These are phyloP conservation scores for Drosophila gunungcola DNA, from an alignment of 1,140 invertebrate genomes.

Conservation along the genomic window DNA sequence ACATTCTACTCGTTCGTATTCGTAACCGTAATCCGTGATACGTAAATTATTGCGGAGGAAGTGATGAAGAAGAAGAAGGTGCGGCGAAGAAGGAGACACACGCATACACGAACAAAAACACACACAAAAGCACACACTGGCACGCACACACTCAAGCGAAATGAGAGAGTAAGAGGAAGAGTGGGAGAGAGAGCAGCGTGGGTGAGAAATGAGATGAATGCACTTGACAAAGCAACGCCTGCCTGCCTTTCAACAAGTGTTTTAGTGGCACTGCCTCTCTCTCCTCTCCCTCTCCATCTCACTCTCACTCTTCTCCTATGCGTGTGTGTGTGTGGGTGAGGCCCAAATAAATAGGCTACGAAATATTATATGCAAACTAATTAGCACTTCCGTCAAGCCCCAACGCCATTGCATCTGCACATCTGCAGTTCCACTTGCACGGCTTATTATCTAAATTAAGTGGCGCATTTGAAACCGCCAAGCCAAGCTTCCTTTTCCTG, in stretches of 20 bases:
- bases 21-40: conserved; percentile 39
- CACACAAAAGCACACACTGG: conserved; percentile 16
- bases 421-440: conserved; percentile 40
- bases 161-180: conserved; percentile 4
- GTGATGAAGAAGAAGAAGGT: conserved; percentile 57
- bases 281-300: not conserved
- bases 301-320: not conserved
- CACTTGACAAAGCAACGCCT: conserved; percentile 58
- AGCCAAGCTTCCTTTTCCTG: conserved; percentile 76
- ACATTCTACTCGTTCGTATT: conserved; percentile 34
- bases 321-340: conserved; percentile 25
- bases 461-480: conserved; percentile 56
- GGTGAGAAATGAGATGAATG: conserved; percentile 28
- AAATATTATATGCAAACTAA: conserved; percentile 72
- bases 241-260: conserved; percentile 49
- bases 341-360: conserved; percentile 72
- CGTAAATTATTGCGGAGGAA: conserved; percentile 40
- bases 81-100: conserved; percentile 50
- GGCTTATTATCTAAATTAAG: conserved; percentile 79
- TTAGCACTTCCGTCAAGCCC: conserved; percentile 71
- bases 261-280: conserved; percentile 14
- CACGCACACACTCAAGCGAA: conserved; percentile 16
- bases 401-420: conserved; percentile 45
- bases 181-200: not conserved
- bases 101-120: conserved; percentile 21